phyloP scores from a whole-genome alignment of 1,140 invertebrate genomes.

The Bilobella aurantiaca region DNA sequence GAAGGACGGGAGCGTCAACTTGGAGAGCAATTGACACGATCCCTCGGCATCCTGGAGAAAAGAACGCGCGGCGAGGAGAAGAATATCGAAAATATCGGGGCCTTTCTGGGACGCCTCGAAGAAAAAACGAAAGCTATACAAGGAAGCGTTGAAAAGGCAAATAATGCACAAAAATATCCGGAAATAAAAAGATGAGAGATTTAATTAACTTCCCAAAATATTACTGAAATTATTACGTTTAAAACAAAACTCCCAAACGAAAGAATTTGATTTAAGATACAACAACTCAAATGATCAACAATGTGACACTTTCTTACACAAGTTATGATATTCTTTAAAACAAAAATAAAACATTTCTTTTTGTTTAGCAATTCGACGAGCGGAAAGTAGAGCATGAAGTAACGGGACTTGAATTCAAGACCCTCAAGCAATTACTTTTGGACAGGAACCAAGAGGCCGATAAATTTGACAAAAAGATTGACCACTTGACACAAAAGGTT shows the following conservation, averaged over 20 bases:
- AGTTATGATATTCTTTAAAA: not conserved
- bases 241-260: too few species aligned
- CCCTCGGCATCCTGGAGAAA: slow-evolving; percentile 57
- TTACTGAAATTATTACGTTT: too few species aligned
- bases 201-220: too few species aligned
- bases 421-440: not conserved
- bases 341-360: not conserved
- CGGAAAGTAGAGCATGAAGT: slow-evolving; percentile 18
- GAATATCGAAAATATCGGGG: slow-evolving; percentile 45
- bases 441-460: not conserved
- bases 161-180: too few species aligned
- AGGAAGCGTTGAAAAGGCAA: slow-evolving; percentile 25
- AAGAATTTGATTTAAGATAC: too few species aligned
- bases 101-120: slow-evolving; percentile 32
- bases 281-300: too few species aligned
- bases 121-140: slow-evolving; percentile 31
- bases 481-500: slow-evolving; percentile 5
- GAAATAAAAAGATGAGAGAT: too few species aligned
- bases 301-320: too few species aligned
- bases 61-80: slow-evolving; percentile 48
- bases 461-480: slow-evolving; percentile 14
- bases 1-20: slow-evolving; percentile 62
- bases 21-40: slow-evolving; percentile 66
- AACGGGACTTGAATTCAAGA: slow-evolving; percentile 4
- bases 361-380: slow-evolving; percentile 20